Conservation (phyloP, 2,888 invertebrate species). For the Gastracanthus pulcherrimus region DNA sequence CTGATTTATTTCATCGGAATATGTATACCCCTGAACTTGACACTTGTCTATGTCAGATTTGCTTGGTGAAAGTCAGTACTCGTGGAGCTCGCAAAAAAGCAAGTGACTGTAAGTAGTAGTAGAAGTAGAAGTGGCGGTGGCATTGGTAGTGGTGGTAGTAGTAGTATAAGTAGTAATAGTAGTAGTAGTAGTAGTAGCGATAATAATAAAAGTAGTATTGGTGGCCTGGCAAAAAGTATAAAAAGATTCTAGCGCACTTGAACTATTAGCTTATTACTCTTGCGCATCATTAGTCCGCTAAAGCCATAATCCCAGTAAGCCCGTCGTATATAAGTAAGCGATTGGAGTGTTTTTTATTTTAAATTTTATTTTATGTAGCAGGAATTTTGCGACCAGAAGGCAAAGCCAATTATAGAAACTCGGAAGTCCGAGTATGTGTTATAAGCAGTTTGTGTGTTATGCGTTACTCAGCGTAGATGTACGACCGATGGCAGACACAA, state of each 20-base stretch:
- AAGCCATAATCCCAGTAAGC: constrained; percentile 31
- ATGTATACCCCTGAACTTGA: background rate
- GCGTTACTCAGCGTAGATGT: background rate
- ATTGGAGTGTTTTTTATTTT: background rate
- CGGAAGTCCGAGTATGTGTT: constrained; percentile 10
- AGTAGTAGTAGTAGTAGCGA: background rate
- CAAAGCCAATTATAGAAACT: constrained; percentile 29
- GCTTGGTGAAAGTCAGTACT: constrained; percentile 49
- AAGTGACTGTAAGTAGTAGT: constrained; percentile 11
- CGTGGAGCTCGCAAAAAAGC: constrained; percentile 45
- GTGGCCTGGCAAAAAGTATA: constrained; percentile 28
- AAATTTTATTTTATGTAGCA: background rate
- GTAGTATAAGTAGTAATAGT: too few relatives aligned
- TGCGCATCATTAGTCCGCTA: constrained; percentile 24
- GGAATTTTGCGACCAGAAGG: constrained; percentile 19
- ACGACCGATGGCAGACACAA: constrained; percentile 28
- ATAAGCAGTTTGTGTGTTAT: constrained; percentile 37
- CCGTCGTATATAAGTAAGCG: constrained; percentile 2
- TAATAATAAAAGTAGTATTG: constrained; percentile 2
- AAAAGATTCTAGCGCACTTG: constrained; percentile 35
- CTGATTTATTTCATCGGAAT: background rate
- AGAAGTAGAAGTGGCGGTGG: background rate
- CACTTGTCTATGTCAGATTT: constrained; percentile 24
- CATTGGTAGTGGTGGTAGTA: background rate
- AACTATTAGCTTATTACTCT: constrained; percentile 27